Percentiles rank a stretch among this genome's conserved stretches.
Evolutionary conservation across 30 jellyfish, hydroid and myxozoan species (phyloP).

Genomic region (Catostylus mosaicus): DNA sequence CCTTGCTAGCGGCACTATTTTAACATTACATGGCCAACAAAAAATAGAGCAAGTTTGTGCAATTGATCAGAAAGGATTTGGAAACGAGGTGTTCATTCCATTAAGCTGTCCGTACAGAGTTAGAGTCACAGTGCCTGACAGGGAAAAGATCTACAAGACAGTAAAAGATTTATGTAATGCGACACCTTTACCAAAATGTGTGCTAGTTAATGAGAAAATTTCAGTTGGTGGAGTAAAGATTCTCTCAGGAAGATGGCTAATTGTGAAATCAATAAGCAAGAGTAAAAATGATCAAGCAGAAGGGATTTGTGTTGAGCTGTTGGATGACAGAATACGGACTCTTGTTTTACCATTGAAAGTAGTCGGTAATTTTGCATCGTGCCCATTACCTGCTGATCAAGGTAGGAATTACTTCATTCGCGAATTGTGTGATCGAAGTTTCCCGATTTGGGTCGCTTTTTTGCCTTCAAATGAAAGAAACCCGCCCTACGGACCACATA

Average conservation of each 20-base stretch:
- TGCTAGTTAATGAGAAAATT: slow-evolving; percentile 35
- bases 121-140: slow-evolving; percentile 36
- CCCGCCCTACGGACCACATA: slow-evolving; percentile 79
- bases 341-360: slow-evolving; percentile 67
- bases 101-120: slow-evolving; percentile 83
- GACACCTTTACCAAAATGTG: slow-evolving; percentile 75
- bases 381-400: slow-evolving; percentile 55
- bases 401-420: slow-evolving; percentile 48
- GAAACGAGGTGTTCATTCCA: slow-evolving; percentile 66
- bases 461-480: slow-evolving; percentile 52
- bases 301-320: slow-evolving; percentile 38
- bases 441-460: slow-evolving; percentile 74
- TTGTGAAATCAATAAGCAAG: slow-evolving; percentile 40
- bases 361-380: slow-evolving; percentile 63
- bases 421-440: slow-evolving; percentile 57
- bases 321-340: slow-evolving; percentile 23
- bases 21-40: slow-evolving; percentile 87
- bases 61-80: slow-evolving; percentile 51
- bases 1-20: slow-evolving; percentile 92
- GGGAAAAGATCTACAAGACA: slow-evolving; percentile 47
- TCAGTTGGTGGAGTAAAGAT: slow-evolving; percentile 19
- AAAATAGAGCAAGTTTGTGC: slow-evolving; percentile 62
- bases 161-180: slow-evolving; percentile 79
- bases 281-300: slow-evolving; percentile 46
- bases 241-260: slow-evolving; percentile 57